Evolutionary conservation across 1,140 invertebrate genomes (phyloP).

Genomic region (Cydia fagiglandana): DNA sequence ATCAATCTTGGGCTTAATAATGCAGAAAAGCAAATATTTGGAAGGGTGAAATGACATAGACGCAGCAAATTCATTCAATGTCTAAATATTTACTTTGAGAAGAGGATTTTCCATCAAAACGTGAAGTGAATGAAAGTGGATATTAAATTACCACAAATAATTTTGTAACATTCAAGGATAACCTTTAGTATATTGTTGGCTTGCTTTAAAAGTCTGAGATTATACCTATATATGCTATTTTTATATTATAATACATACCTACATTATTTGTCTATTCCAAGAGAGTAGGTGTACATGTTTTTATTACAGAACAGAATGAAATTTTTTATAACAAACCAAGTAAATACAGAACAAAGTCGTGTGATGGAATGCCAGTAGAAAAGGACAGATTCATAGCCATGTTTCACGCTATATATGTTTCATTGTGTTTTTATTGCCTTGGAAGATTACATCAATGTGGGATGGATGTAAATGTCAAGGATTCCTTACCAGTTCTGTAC

Average conservation of each 20-base stretch:
- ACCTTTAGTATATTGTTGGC: background rate
- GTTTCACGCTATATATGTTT: background rate
- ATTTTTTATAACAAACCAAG: background rate
- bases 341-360: background rate
- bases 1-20: background rate
- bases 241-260: no score
- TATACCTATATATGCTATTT: no score
- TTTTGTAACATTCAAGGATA: background rate
- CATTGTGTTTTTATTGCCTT: constrained; percentile 28
- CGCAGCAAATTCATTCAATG: constrained; percentile 5
- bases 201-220: background rate
- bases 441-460: constrained; percentile 32
- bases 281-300: background rate
- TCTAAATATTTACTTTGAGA: constrained; percentile 14
- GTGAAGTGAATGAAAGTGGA: background rate
- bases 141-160: background rate
- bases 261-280: no score
- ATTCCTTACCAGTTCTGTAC: constrained; percentile 41
- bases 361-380: background rate
- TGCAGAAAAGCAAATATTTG: background rate
- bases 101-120: constrained; percentile 20
- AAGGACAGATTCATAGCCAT: background rate
- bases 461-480: constrained; percentile 46
- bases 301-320: background rate
- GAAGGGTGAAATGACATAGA: background rate